A percentile compares a stretch with the other conserved stretches of the same genome.
phyloP scores from a whole-genome alignment of 2,888 invertebrate species.

The Cyclophora punctaria region DNA sequence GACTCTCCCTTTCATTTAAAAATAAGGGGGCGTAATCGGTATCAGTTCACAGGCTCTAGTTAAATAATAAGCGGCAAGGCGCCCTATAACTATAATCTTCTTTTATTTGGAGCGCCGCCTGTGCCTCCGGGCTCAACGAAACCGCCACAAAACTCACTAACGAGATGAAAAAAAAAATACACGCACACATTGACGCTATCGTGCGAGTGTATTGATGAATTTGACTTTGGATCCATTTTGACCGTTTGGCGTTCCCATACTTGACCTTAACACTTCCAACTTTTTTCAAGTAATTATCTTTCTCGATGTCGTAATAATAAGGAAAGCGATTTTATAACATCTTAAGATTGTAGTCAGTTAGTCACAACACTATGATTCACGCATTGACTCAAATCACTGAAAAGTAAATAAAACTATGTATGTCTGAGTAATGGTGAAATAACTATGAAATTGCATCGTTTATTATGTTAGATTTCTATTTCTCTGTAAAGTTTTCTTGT shows the following conservation, averaged over 20 bases:
- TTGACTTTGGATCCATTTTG: constrained; percentile 35
- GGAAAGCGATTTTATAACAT: constrained; percentile 20
- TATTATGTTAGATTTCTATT: too few species aligned
- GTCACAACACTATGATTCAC: constrained; percentile 59
- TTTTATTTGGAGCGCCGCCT: constrained; percentile 59
- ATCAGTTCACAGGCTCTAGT: constrained; percentile 62
- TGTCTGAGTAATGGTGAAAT: constrained; percentile 39
- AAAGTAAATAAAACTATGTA: constrained; percentile 43
- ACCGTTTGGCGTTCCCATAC: constrained; percentile 21
- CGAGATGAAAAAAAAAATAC: constrained; percentile 54
- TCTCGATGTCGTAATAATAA: neutral
- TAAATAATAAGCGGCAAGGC: constrained; percentile 66
- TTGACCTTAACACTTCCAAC: constrained; percentile 1
- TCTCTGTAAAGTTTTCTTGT: too few species aligned
- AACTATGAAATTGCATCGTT: constrained; percentile 11
- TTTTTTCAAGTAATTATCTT: neutral
- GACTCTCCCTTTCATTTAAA: constrained; percentile 33
- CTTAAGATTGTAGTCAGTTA: constrained; percentile 50
- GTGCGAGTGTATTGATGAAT: constrained; percentile 46
- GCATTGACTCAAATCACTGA: constrained; percentile 56
- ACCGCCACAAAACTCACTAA: constrained; percentile 53
- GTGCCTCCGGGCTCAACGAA: constrained; percentile 44
- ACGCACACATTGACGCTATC: constrained; percentile 47
- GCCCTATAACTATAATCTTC: constrained; percentile 67
- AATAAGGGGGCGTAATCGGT: constrained; percentile 53